Evolutionary conservation across 2,888 invertebrate species (phyloP).

Genomic region (Oscheius sp.): DNA sequence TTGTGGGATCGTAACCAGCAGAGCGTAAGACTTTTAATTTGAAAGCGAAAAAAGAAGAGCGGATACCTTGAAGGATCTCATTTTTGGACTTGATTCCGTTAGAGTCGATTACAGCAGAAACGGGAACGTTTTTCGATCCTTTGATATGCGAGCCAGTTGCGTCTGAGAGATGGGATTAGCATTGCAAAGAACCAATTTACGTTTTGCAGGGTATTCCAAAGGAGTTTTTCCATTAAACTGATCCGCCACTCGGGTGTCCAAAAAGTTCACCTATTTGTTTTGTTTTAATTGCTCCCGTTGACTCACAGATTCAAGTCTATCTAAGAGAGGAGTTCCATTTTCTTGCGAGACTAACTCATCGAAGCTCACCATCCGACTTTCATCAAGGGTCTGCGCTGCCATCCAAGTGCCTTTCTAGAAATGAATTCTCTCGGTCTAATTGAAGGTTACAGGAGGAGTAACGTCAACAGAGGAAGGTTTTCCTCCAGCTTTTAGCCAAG

Average conservation of each 20-base stretch:
- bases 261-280: conserved; percentile 44
- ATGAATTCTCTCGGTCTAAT: not conserved
- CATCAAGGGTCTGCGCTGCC: not conserved
- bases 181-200: conserved; percentile 14
- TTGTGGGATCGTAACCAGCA: not conserved
- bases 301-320: not conserved
- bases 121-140: conserved; percentile 48
- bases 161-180: conserved; percentile 24
- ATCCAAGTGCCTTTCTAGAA: conserved; percentile 21
- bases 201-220: conserved; percentile 36
- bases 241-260: conserved; percentile 55
- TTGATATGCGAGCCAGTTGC: conserved; percentile 44
- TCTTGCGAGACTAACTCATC: conserved; percentile 1
- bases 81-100: conserved; percentile 38
- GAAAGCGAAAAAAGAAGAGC: not conserved
- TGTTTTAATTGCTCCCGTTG: not conserved
- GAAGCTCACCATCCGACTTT: conserved; percentile 10
- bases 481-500: conserved; percentile 52
- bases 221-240: conserved; percentile 56
- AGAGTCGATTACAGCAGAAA: conserved; percentile 36
- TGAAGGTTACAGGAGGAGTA: not conserved
- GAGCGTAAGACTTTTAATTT: not conserved
- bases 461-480: too few relatives aligned
- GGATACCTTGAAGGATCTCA: conserved; percentile 34
- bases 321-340: conserved; percentile 16